Evolutionary conservation across 2,888 invertebrate genomes (phyloP).

Genomic region (Galerucella pusilla): DNA sequence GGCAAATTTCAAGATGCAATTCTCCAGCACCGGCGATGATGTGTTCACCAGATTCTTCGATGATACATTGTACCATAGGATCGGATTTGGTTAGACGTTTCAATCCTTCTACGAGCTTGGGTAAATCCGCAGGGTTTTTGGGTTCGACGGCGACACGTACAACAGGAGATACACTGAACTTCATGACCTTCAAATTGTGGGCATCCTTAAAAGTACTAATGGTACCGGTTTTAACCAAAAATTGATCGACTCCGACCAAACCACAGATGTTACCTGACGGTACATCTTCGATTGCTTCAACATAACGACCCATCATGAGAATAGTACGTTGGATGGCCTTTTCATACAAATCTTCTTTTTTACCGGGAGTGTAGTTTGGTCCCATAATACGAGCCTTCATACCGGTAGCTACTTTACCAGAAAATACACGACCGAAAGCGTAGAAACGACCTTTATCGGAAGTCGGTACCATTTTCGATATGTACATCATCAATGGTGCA

Average conservation of each 20-base stretch:
- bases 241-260: constrained; percentile 99
- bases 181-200: constrained; percentile 99
- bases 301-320: constrained; percentile 99
- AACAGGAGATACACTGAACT: constrained; percentile 99
- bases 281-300: constrained; percentile 99
- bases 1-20: constrained; percentile 99
- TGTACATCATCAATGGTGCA: constrained; percentile 99
- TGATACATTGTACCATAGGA: constrained; percentile 99
- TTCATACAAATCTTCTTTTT: constrained; percentile 99
- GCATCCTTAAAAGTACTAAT: constrained; percentile 99
- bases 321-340: constrained; percentile 99
- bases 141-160: constrained; percentile 99
- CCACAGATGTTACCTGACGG: constrained; percentile 99
- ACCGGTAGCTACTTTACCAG: constrained; percentile 89
- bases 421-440: constrained; percentile 99
- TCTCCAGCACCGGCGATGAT: constrained; percentile 99
- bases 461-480: constrained; percentile 99
- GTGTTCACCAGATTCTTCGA: constrained; percentile 99
- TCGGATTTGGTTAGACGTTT: constrained; percentile 99
- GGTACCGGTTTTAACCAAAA: constrained; percentile 98
- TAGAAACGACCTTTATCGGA: constrained; percentile 99
- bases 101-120: constrained; percentile 97
- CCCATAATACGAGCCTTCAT: constrained; percentile 99
- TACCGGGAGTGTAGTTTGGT: constrained; percentile 97
- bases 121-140: constrained; percentile 98